These are phyloP conservation scores for Oreochromis aureus DNA, from an alignment of 2,113 vertebrate genomes.

Conservation along the genomic window DNA sequence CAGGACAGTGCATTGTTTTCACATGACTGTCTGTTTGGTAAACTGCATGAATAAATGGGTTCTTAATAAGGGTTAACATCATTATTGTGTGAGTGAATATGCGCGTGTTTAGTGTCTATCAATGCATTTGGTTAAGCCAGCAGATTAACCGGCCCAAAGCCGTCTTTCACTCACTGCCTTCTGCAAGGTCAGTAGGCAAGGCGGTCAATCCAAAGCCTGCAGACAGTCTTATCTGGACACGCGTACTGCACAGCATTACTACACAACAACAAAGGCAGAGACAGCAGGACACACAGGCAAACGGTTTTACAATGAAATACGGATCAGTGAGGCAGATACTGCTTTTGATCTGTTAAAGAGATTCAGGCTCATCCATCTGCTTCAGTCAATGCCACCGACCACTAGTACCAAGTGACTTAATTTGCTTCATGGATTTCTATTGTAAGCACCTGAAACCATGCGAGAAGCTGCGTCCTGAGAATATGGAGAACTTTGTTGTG, in stretches of 20 bases:
- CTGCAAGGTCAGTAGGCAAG: conserved; percentile 59
- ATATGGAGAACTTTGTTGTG: background rate
- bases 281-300: background rate
- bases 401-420: background rate
- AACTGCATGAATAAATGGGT: background rate
- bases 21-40: background rate
- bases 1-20: background rate
- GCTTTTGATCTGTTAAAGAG: background rate
- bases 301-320: background rate
- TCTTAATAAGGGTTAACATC: background rate
- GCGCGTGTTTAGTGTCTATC: background rate
- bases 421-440: background rate
- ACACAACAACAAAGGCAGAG: background rate
- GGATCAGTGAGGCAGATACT: background rate
- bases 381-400: background rate
- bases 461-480: background rate
- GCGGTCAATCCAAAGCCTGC: conserved; percentile 46
- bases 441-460: background rate
- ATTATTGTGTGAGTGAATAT: background rate
- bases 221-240: conserved; percentile 29
- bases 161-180: conserved; percentile 19
- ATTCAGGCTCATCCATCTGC: background rate
- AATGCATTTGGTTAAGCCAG: conserved; percentile 5
- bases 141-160: conserved; percentile 45
- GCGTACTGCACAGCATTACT: background rate